Evolutionary conservation across 2,797 vertebrate genomes (phyloP).

Genomic region (Dicrostonyx torquatus): DNA sequence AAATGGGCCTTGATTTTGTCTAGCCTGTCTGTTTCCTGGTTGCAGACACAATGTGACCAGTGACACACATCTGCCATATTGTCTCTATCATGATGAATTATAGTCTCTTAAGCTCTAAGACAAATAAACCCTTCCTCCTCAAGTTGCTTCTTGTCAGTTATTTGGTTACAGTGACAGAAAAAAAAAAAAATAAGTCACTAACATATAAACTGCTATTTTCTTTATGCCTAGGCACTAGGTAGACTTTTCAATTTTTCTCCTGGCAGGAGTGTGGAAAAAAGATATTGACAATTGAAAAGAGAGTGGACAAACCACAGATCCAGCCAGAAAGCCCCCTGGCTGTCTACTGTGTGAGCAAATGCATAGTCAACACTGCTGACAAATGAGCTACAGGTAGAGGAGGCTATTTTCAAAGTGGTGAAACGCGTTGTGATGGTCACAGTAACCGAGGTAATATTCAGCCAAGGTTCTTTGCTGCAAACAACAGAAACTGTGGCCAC

Average conservation of each 20-base stretch:
- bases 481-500: neutral
- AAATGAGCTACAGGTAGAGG: neutral
- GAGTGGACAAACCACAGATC: neutral
- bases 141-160: neutral
- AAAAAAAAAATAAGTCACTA: neutral
- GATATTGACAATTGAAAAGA: neutral
- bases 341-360: neutral
- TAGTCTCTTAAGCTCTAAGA: neutral
- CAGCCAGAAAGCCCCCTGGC: neutral
- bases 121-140: neutral
- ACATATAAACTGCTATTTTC: neutral
- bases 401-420: neutral
- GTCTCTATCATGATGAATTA: neutral
- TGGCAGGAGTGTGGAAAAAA: neutral
- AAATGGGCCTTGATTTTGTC: neutral
- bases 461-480: neutral
- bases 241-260: neutral
- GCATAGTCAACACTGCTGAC: neutral
- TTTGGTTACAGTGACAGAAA: neutral
- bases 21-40: neutral
- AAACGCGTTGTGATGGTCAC: neutral
- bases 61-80: neutral
- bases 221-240: neutral
- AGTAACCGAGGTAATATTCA: no score
- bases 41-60: neutral